phyloP scores from a whole-genome alignment of 1,140 invertebrate genomes.

The Pentalonia nigronervosa region DNA sequence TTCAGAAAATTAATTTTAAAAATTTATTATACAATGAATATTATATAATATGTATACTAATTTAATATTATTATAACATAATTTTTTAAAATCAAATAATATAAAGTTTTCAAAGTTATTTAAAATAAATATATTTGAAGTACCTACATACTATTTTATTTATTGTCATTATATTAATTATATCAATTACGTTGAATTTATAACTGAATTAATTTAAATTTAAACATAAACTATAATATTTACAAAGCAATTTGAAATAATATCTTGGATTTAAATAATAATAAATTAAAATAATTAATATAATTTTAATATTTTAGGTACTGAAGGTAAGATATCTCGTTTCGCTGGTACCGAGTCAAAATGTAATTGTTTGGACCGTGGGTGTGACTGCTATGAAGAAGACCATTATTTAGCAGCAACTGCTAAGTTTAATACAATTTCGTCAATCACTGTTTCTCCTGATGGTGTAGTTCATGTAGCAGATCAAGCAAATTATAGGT shows the following conservation, averaged over 20 bases:
- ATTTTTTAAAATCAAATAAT: too few relatives aligned
- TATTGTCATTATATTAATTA: background rate
- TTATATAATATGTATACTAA: too few relatives aligned
- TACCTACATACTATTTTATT: background rate
- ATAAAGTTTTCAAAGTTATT: too few relatives aligned
- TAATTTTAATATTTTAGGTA: slow-evolving; percentile 65
- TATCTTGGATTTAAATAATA: background rate
- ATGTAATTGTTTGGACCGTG: slow-evolving; percentile 90
- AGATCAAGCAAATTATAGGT: slow-evolving; percentile 86
- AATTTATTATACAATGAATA: too few relatives aligned
- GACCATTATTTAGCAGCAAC: slow-evolving; percentile 90
- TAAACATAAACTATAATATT: background rate
- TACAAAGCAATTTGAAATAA: background rate
- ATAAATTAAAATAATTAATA: background rate
- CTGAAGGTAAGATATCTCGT: slow-evolving; percentile 88
- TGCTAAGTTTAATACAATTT: slow-evolving; percentile 93
- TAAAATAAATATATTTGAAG: too few relatives aligned
- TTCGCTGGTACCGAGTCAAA: slow-evolving; percentile 95
- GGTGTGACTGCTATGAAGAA: slow-evolving; percentile 90
- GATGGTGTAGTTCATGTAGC: slow-evolving; percentile 93
- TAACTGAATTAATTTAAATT: background rate
- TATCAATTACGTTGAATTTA: too few relatives aligned
- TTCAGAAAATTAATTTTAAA: too few relatives aligned
- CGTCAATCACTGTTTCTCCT: slow-evolving; percentile 89
- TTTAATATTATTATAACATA: too few relatives aligned